Evolutionary conservation across 2,888 invertebrate species (phyloP).

Genomic region (Lithodes maja): DNA sequence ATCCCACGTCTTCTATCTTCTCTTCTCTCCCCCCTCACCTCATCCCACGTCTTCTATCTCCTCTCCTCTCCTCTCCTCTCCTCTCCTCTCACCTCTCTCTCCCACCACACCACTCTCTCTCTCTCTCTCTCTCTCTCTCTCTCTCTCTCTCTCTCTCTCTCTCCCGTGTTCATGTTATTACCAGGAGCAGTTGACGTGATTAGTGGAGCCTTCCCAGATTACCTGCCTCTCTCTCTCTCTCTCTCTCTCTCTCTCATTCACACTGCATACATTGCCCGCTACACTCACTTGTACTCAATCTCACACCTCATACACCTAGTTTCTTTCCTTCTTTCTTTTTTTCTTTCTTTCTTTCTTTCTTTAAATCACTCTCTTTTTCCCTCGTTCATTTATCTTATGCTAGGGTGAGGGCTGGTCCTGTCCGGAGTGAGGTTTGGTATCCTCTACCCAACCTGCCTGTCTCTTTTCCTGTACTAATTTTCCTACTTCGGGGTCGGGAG

Average conservation of each 20-base stretch:
- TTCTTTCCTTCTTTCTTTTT: no score
- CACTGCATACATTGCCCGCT: not conserved
- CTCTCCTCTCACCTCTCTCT: not conserved
- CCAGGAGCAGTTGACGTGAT: constrained; percentile 45
- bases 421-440: no score
- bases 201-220: constrained; percentile 34
- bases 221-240: constrained; percentile 15
- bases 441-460: no score
- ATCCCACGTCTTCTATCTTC: not conserved
- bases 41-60: not conserved
- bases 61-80: not conserved
- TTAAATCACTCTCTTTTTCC: no score
- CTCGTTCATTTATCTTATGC: no score
- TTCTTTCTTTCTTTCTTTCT: no score
- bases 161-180: constrained; percentile 44
- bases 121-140: not conserved
- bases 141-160: constrained; percentile 5
- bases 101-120: not conserved
- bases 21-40: not conserved
- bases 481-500: no score
- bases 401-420: no score
- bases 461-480: no score
- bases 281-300: not conserved
- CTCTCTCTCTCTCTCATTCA: not conserved
- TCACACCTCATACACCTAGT: not conserved